Conservation (phyloP, 2,888 invertebrate species). For the Drosophila neotestacea region DNA sequence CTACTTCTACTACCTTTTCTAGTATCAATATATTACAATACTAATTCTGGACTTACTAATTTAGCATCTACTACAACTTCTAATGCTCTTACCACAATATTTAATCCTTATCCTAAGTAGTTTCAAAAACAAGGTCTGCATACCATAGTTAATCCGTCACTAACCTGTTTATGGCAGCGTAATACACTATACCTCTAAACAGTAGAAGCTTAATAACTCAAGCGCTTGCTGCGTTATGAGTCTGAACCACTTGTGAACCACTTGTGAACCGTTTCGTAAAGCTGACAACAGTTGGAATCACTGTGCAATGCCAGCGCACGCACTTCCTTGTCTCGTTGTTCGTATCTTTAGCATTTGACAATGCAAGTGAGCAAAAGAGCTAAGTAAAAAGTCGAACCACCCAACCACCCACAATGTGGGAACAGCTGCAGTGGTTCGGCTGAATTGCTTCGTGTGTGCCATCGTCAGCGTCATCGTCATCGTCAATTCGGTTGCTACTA, state of each 20-base stretch:
- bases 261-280: conserved; percentile 7
- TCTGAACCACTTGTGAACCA: conserved; percentile 19
- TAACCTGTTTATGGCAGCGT: conserved; percentile 4
- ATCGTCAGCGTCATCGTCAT: not conserved
- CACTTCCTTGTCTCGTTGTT: conserved; percentile 40
- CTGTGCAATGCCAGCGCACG: conserved; percentile 49
- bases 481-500: conserved; percentile 12
- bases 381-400: conserved; percentile 1
- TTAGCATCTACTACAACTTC: not conserved
- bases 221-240: conserved; percentile 1
- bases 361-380: conserved; percentile 68
- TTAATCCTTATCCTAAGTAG: no score
- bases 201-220: conserved; percentile 3
- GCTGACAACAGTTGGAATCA: conserved; percentile 16
- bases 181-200: not conserved
- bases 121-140: no score
- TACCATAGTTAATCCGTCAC: not conserved
- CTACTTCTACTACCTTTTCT: not conserved
- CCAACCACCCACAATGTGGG: conserved; percentile 1
- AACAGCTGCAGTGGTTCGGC: conserved; percentile 57
- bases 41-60: not conserved
- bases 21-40: not conserved
- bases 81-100: not conserved
- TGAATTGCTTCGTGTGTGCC: conserved; percentile 30
- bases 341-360: conserved; percentile 62